Evolutionary conservation across 2,797 vertebrate species (phyloP), one percentile per base, ranked within the genome.

Genomic region (Pipistrellus pipistrellus): DNA sequence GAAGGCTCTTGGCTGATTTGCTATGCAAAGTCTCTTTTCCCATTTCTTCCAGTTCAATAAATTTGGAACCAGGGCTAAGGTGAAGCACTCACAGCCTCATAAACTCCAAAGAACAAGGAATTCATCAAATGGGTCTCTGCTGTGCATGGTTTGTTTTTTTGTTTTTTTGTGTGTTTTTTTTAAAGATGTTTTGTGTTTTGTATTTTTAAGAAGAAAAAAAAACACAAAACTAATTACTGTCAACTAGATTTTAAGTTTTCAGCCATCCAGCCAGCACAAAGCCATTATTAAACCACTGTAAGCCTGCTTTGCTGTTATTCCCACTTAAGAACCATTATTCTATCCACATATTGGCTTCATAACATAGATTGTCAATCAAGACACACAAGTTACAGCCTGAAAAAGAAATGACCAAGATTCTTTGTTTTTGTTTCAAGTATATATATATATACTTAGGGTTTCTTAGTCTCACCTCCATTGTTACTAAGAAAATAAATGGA

Each of bases 271-370:
- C 95, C 93, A 97, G 96, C 86, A 97, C 71, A 27, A 94, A 0
- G 57, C 97, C 97, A 94, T 98, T 98, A 98, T 98, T 98, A 98
- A 98, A 97, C 95, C 97, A 96, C 95, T 96, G 96, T 91, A 96
- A 96, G 96, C 94, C 85, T 98, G 95, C 94, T 97, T 97, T 93
- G 96, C 96, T 97, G 97, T n/a, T n/a, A 95, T 98, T 98, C 97
- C 97, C 97, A 98, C 97, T 93, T 97, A 97, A 97, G 97, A 97
- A 98, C 97, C 96, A 97, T 98, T 98, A 97, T 97, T 98, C 98
- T 98, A 98, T 98, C 97, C 96, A 97, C 85, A 97, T 97, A 98
- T 97, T 98, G 92, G 95, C 96, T 98, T 97, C 96, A 88, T 92
- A 97, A 98, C 89, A 97, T 95, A 98, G 88, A 87, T 90, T 98